Conservation (phyloP, 2,888 invertebrate species). For the Brachyopa scutellaris region DNA sequence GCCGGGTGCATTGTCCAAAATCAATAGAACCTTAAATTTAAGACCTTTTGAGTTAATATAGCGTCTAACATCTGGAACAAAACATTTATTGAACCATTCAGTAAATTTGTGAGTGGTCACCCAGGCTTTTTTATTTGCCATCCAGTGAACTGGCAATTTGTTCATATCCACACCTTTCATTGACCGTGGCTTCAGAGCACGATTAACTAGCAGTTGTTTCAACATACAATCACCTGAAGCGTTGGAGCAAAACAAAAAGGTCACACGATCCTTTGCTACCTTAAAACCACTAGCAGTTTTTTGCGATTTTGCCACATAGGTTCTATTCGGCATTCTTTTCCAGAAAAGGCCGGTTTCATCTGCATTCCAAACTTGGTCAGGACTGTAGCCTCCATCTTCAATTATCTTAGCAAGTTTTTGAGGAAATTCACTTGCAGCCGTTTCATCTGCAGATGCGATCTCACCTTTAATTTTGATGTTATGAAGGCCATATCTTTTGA, state of each 20-base stretch:
- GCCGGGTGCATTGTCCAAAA: slow-evolving; percentile 66
- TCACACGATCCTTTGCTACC: slow-evolving; percentile 75
- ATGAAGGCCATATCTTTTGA: slow-evolving; percentile 72
- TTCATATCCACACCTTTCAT: slow-evolving; percentile 73
- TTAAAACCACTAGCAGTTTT: slow-evolving; percentile 74
- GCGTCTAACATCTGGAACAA: slow-evolving; percentile 64
- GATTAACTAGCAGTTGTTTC: slow-evolving; percentile 75
- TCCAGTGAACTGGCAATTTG: slow-evolving; percentile 75
- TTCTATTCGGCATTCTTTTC: slow-evolving; percentile 77
- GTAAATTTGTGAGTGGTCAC: slow-evolving; percentile 70
- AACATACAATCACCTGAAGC: slow-evolving; percentile 75
- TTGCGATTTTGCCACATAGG: slow-evolving; percentile 76
- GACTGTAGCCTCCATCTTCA: slow-evolving; percentile 72
- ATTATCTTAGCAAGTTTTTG: slow-evolving; percentile 73
- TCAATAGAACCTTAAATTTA: slow-evolving; percentile 66
- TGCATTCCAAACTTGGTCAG: slow-evolving; percentile 75
- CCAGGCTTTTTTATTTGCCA: slow-evolving; percentile 75
- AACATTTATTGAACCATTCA: slow-evolving; percentile 71
- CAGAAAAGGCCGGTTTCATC: slow-evolving; percentile 75
- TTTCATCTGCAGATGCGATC: slow-evolving; percentile 70
- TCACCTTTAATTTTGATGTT: slow-evolving; percentile 74
- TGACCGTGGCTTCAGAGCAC: slow-evolving; percentile 74
- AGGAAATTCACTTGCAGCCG: slow-evolving; percentile 63
- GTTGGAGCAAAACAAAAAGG: slow-evolving; percentile 75
- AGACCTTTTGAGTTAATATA: slow-evolving; percentile 57